Base-by-base conservation (phyloP, 2,888 invertebrate species). In the Omphaloscelis lunosa region DNA sequence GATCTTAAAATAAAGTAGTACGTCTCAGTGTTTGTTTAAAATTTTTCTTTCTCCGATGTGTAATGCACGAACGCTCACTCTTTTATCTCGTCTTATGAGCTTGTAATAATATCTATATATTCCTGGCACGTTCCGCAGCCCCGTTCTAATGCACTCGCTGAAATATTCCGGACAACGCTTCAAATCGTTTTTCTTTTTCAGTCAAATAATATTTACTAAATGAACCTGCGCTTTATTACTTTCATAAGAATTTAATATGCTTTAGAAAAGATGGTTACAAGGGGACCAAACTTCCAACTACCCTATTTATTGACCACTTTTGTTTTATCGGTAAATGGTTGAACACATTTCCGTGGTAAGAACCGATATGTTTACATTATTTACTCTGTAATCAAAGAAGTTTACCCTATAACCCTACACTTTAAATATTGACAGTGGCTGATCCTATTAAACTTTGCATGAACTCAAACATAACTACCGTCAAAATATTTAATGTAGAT, bases 81-180 rank as follows among this genome's bases (percentile, higher is more conserved):
- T 72, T 69, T 71, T 41, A 51, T 72, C 67, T 75, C 71, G 23
- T 70, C 56, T 74, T 76, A 48, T 63, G 56, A 66, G 41, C 65
- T 23, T 59, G 72, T 84, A 82, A 76, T 78, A 65, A 61, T 78
- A 67, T 69, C 27, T 72, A 61, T 77, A 77, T 78, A 84, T 86
- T 82, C 76, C 72, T 75, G 84, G 70, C 82, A 87, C 86, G 75
- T 69, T 63, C n/a, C 62, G 15, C 75, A 72, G 62, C n/a, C 59
- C 15, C 41, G 58, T 71, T 59, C 72, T 71, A 79, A 79, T 85
- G 83, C 85, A 83, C 58, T 68, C 56, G 29, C 68, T 68, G 73
- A 83, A 79, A 79, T 82, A 80, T 82, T 79, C 71, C 72, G 69
- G 77, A 63, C 70, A 80, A 61, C 68, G 61, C n/a, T 75, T 65